phyloP scores from a whole-genome alignment of 2,797 vertebrate genomes.

The Pipistrellus kuhlii region DNA sequence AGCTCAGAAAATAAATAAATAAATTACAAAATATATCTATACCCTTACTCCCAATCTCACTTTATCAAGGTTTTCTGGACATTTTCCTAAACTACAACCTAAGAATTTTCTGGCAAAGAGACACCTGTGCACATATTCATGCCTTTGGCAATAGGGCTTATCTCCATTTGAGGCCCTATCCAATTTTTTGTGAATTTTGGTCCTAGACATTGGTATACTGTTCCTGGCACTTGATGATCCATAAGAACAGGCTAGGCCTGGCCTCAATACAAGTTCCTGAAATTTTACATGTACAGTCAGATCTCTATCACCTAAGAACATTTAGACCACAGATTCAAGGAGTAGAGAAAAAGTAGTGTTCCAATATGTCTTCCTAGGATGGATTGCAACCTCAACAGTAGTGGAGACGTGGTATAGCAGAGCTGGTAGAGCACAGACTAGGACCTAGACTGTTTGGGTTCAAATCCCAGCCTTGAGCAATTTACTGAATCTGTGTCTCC shows the following conservation, averaged over 20 bases:
- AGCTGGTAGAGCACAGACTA: slow-evolving; percentile 11
- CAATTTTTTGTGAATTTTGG: not conserved
- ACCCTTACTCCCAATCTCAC: not conserved
- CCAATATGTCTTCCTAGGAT: not conserved
- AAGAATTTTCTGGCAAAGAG: slow-evolving; percentile 4
- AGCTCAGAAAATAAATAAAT: too few species aligned
- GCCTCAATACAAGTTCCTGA: not conserved
- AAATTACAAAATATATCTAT: not conserved
- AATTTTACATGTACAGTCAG: not conserved
- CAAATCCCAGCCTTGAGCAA: not conserved
- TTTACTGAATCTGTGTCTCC: not conserved
- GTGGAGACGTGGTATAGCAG: not conserved
- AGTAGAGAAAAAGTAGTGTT: not conserved
- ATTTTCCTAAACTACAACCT: slow-evolving; percentile 14
- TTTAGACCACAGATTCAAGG: not conserved
- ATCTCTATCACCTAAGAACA: not conserved
- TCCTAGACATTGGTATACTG: not conserved
- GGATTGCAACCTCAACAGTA: not conserved
- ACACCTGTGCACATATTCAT: not conserved
- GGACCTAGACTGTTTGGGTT: not conserved
- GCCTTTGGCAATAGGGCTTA: not conserved
- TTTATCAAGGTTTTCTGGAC: not conserved
- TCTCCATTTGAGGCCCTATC: not conserved
- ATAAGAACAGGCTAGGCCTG: not conserved
- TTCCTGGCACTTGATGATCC: not conserved